Percentiles rank a stretch among this genome's conserved stretches.
phyloP scores from a whole-genome alignment of 64 coral and sea anemone genomes.

The Orbicella faveolata region DNA sequence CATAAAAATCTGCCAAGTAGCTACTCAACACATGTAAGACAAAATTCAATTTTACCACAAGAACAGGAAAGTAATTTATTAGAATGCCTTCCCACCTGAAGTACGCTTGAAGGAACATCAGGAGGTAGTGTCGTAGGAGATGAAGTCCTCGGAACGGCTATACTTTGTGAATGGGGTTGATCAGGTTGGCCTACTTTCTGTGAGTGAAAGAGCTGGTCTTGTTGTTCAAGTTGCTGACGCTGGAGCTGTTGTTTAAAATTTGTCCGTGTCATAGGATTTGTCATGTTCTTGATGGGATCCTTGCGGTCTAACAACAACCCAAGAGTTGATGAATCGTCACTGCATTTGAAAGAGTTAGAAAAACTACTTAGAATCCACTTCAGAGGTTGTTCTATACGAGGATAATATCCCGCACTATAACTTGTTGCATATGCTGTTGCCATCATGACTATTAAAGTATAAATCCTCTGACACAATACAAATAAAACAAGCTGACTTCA shows the following conservation, averaged over 20 bases:
- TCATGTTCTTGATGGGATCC: constrained; percentile 58
- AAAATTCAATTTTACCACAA: no score
- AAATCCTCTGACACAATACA: neutral
- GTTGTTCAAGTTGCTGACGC: constrained; percentile 77
- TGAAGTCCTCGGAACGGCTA: constrained; percentile 65
- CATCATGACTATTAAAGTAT: neutral
- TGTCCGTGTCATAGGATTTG: constrained; percentile 85
- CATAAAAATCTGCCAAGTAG: no score
- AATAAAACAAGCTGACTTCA: neutral
- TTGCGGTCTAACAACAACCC: neutral
- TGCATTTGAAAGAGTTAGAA: constrained; percentile 23
- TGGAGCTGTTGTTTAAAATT: constrained; percentile 90
- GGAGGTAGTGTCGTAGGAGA: constrained; percentile 51
- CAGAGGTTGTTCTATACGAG: neutral
- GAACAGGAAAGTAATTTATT: no score
- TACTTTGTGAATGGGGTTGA: constrained; percentile 50
- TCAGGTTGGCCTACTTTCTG: neutral
- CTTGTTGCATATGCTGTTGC: constrained; percentile 2
- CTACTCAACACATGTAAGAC: no score
- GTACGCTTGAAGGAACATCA: constrained; percentile 87
- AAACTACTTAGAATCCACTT: constrained; percentile 25
- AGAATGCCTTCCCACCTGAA: constrained; percentile 45
- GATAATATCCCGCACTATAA: neutral
- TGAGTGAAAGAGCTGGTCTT: constrained; percentile 66
- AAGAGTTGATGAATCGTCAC: neutral